Percentiles rank a stretch among this genome's conserved stretches.
phyloP scores from a whole-genome alignment of 2,113 vertebrate species.

The Phylloscopus trochilus region DNA sequence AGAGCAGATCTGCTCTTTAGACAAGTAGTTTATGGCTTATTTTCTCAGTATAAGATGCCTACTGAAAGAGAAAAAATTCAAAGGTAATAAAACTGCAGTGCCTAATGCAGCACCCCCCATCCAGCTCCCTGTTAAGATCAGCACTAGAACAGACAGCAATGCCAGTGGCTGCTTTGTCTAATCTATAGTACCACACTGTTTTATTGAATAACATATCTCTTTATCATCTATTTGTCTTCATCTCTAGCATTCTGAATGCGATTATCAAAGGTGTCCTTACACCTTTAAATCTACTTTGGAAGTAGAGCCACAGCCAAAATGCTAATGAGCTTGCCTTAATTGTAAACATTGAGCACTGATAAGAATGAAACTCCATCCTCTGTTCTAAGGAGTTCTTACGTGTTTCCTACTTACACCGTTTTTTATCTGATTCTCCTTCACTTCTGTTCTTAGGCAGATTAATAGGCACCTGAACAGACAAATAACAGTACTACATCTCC shows the following conservation, averaged over 20 bases:
- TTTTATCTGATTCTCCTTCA: constrained; percentile 51
- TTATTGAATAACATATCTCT: neutral
- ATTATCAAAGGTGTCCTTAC: neutral
- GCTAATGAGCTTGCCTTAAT: constrained; percentile 54
- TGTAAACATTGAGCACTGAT: constrained; percentile 33
- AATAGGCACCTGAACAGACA: constrained; percentile 20
- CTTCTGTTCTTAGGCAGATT: constrained; percentile 42
- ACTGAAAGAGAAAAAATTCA: neutral
- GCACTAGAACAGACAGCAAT: neutral
- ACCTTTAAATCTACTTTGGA: constrained; percentile 43
- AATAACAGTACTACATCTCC: constrained; percentile 32
- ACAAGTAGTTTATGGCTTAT: neutral
- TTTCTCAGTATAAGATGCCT: neutral
- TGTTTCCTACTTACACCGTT: constrained; percentile 38
- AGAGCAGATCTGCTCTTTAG: neutral
- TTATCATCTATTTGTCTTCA: neutral
- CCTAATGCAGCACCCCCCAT: neutral
- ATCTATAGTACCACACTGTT: neutral
- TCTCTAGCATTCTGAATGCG: fast-evolving
- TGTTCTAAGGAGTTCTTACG: constrained; percentile 48
- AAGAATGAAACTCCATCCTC: constrained; percentile 64
- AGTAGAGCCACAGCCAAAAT: constrained; percentile 14
- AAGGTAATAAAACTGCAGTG: neutral
- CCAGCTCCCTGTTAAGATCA: neutral
- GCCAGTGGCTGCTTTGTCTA: neutral